A percentile compares a stretch with the other conserved stretches of the same genome.
These are phyloP conservation scores for Umimayanthus chanpuru DNA, from an alignment of 92 coral and sea anemone species.

Conservation along the genomic window DNA sequence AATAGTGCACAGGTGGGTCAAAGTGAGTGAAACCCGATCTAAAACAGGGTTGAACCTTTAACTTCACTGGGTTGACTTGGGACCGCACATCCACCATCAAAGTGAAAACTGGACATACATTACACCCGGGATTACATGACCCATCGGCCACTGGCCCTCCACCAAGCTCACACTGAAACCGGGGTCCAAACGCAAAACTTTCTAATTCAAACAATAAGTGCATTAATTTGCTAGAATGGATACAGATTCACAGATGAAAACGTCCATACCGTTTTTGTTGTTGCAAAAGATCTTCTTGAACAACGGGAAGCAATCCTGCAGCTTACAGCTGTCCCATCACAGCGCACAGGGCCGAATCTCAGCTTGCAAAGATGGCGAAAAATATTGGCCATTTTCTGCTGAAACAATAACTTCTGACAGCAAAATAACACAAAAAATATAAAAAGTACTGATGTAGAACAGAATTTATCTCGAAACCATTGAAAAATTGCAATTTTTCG, in stretches of 20 bases:
- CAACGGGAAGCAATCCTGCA: background rate
- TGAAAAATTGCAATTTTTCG: background rate
- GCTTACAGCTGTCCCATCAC: background rate
- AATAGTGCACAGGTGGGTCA: too few species aligned
- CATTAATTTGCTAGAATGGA: background rate
- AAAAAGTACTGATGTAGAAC: background rate
- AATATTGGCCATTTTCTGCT: conserved; percentile 12
- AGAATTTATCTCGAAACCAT: conserved; percentile 1
- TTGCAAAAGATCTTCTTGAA: conserved; percentile 41
- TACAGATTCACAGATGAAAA: background rate
- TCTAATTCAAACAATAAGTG: background rate
- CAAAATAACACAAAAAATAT: background rate
- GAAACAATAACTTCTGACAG: background rate
- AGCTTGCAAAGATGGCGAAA: conserved; percentile 25
- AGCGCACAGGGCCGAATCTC: background rate
- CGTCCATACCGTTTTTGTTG: conserved; percentile 43
- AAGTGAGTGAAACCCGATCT: too few species aligned
- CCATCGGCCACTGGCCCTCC: background rate
- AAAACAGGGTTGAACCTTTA: too few species aligned
- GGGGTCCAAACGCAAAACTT: background rate
- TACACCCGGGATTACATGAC: background rate
- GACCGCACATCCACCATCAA: background rate
- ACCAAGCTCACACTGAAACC: background rate
- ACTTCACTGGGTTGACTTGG: too few species aligned
- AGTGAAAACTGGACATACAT: background rate